These are phyloP conservation scores for Morone chrysops DNA, from an alignment of 2,113 vertebrate species.

Conservation along the genomic window DNA sequence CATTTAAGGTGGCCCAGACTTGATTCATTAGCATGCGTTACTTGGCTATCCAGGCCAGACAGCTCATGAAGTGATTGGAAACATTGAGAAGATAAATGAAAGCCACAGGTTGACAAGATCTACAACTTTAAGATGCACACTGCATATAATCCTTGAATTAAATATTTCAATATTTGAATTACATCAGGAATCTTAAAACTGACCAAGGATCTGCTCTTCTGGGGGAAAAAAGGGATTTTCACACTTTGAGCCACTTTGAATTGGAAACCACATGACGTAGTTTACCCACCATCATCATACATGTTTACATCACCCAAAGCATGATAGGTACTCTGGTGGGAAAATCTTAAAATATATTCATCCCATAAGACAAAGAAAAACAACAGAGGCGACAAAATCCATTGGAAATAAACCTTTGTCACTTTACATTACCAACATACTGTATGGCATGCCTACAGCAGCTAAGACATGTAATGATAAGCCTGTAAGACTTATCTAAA, in stretches of 20 bases:
- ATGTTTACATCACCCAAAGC: background rate
- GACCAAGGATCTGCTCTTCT: background rate
- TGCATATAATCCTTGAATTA: background rate
- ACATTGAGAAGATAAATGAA: background rate
- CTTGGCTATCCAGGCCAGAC: background rate
- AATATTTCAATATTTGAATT: background rate
- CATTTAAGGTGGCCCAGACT: slow-evolving; percentile 9
- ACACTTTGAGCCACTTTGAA: slow-evolving; percentile 9
- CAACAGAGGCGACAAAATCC: slow-evolving; percentile 6
- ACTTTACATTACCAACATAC: background rate
- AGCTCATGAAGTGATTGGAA: background rate
- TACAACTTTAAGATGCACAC: background rate
- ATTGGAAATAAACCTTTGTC: background rate
- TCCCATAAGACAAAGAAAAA: background rate
- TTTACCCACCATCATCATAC: background rate
- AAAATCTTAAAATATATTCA: background rate
- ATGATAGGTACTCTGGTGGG: background rate
- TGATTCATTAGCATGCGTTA: slow-evolving; percentile 12
- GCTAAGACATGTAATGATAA: background rate
- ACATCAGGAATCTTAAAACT: background rate
- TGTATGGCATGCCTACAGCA: background rate
- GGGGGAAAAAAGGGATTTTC: background rate
- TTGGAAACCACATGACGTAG: background rate
- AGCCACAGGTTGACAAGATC: slow-evolving; percentile 8
- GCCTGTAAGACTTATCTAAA: background rate